Conservation (phyloP, 1,140 invertebrate species). For the Bradynema listronoti region DNA sequence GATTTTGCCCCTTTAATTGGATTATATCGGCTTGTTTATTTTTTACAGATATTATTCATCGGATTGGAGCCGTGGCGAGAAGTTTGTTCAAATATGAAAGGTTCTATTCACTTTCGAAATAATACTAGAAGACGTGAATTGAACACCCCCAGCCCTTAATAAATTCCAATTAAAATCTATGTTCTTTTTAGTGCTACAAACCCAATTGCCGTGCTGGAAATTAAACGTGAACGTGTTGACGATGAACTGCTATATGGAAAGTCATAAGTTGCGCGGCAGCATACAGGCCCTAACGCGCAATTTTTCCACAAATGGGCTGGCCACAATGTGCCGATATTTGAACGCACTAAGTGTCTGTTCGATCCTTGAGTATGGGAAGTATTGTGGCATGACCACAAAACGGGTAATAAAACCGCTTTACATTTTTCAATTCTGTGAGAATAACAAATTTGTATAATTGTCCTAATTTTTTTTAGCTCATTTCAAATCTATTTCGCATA, state of each 20-base stretch:
- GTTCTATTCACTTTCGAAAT: neutral
- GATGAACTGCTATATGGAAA: conserved; percentile 1
- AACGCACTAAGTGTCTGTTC: neutral
- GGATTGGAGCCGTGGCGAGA: conserved; percentile 5
- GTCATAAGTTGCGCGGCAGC: conserved; percentile 4
- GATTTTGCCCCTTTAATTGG: neutral
- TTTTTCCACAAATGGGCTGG: neutral
- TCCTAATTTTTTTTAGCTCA: no score
- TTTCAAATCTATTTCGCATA: no score
- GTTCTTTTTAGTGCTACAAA: neutral
- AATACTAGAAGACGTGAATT: neutral
- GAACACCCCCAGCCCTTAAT: no score
- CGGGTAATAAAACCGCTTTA: no score
- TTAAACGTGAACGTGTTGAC: conserved; percentile 2
- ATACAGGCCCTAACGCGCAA: conserved; percentile 2
- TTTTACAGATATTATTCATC: neutral
- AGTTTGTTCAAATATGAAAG: conserved; percentile 1
- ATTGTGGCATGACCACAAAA: conserved; percentile 4
- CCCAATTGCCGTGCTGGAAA: conserved; percentile 2
- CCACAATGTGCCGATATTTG: neutral
- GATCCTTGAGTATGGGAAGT: conserved; percentile 2
- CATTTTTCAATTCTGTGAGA: no score
- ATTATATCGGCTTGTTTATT: neutral
- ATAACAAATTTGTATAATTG: no score
- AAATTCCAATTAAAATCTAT: neutral